Conservation (phyloP, 2,113 vertebrate genomes). For the Chaetodon trifascialis region DNA sequence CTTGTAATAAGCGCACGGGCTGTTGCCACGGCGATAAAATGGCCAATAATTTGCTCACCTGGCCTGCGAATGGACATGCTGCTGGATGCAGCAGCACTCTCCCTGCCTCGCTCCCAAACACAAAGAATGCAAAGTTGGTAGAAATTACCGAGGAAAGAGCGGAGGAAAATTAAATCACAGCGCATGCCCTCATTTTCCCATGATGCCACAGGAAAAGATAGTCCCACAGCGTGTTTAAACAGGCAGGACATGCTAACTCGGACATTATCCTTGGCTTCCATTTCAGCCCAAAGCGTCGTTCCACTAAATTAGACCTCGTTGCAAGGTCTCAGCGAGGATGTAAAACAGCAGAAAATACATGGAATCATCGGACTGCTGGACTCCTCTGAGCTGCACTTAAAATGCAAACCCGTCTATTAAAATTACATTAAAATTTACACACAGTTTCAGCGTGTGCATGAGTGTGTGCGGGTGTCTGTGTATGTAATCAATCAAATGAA, state of each 20-base stretch:
- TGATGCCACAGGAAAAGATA: constrained; percentile 59
- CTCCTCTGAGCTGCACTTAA: constrained; percentile 62
- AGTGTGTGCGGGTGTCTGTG: constrained; percentile 57
- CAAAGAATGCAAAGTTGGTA: constrained; percentile 23
- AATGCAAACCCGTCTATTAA: constrained; percentile 69
- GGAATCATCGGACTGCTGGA: constrained; percentile 42
- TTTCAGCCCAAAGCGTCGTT: constrained; percentile 48
- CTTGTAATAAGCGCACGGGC: constrained; percentile 58
- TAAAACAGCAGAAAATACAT: constrained; percentile 66
- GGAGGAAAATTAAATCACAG: constrained; percentile 56
- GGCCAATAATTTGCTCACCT: constrained; percentile 74
- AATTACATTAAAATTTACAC: constrained; percentile 50
- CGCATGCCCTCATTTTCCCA: constrained; percentile 59
- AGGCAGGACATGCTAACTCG: constrained; percentile 53
- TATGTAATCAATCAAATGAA: constrained; percentile 70
- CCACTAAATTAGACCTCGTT: constrained; percentile 67
- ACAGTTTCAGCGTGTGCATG: constrained; percentile 24
- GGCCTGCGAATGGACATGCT: constrained; percentile 60
- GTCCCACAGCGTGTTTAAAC: constrained; percentile 59
- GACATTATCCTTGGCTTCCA: constrained; percentile 57
- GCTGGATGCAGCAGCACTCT: constrained; percentile 9
- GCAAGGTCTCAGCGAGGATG: constrained; percentile 58
- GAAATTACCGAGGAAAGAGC: constrained; percentile 23
- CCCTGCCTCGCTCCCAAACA: constrained; percentile 5
- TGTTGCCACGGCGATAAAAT: constrained; percentile 65